A percentile compares a stretch with the other conserved stretches of the same genome.
These are phyloP conservation scores for Sinocyclocheilus maitianheensis DNA, from an alignment of 2,113 vertebrate genomes.

Conservation along the genomic window DNA sequence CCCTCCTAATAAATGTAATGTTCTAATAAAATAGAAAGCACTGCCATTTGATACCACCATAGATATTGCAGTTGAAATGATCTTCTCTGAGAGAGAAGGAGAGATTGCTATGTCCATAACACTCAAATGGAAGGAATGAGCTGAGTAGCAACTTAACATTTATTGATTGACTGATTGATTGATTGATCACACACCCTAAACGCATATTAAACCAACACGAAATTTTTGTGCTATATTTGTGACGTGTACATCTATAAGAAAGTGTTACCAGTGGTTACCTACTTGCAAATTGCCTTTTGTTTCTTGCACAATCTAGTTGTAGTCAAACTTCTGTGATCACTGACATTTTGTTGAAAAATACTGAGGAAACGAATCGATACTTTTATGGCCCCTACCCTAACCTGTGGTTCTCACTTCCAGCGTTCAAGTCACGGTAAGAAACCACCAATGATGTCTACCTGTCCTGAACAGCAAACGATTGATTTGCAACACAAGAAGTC, in stretches of 20 bases:
- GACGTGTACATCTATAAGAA: background rate
- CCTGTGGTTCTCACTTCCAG: background rate
- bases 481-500: slow-evolving; percentile 1
- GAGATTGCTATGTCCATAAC: slow-evolving; percentile 30
- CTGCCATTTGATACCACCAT: slow-evolving; percentile 35
- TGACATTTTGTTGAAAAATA: background rate
- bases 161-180: background rate
- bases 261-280: background rate
- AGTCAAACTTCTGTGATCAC: background rate
- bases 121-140: slow-evolving; percentile 25
- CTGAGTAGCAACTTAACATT: slow-evolving; percentile 24
- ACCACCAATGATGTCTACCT: background rate
- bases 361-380: background rate
- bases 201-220: background rate
- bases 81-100: slow-evolving; percentile 6
- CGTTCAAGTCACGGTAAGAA: background rate
- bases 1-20: slow-evolving; percentile 1
- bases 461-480: background rate
- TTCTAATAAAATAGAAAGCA: slow-evolving; percentile 23
- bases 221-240: background rate
- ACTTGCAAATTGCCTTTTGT: background rate
- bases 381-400: background rate
- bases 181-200: background rate
- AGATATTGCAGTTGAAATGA: background rate
- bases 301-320: background rate